These are phyloP conservation scores for Zingel zingel DNA, from an alignment of 2,113 vertebrate genomes.

Conservation along the genomic window DNA sequence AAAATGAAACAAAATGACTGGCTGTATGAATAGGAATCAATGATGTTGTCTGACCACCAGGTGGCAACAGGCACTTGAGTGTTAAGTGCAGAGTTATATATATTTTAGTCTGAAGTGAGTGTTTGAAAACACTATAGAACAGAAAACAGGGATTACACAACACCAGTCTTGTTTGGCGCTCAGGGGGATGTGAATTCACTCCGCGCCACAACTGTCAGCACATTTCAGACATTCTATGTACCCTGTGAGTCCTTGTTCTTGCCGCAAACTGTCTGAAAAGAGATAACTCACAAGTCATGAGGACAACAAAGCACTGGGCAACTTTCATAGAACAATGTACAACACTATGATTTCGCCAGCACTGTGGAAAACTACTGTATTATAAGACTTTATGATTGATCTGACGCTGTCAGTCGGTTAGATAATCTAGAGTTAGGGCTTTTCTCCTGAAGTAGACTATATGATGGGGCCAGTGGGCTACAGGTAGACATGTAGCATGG, in stretches of 20 bases:
- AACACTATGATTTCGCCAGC: slow-evolving; percentile 17
- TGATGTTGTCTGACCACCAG: slow-evolving; percentile 46
- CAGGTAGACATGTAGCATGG: slow-evolving; percentile 41
- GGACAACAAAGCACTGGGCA: slow-evolving; percentile 6
- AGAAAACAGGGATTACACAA: slow-evolving; percentile 10
- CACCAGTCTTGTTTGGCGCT: slow-evolving; percentile 5
- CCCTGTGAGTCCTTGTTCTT: background rate
- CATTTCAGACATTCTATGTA: background rate
- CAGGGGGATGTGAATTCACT: background rate
- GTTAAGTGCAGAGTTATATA: background rate
- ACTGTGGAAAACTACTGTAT: slow-evolving; percentile 46
- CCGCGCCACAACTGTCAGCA: background rate
- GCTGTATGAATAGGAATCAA: background rate
- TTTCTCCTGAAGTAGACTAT: background rate
- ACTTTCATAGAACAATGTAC: background rate
- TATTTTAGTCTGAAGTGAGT: background rate
- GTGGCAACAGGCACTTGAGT: slow-evolving; percentile 40
- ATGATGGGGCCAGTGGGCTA: background rate
- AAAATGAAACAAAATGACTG: background rate
- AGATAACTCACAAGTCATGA: slow-evolving; percentile 1
- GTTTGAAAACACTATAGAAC: background rate
- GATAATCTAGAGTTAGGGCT: background rate
- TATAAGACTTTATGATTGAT: slow-evolving; percentile 27
- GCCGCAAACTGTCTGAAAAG: slow-evolving; percentile 5
- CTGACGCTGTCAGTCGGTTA: background rate